Conservation (phyloP, 2,888 invertebrate species). For the Tetheella fluctuosa region DNA sequence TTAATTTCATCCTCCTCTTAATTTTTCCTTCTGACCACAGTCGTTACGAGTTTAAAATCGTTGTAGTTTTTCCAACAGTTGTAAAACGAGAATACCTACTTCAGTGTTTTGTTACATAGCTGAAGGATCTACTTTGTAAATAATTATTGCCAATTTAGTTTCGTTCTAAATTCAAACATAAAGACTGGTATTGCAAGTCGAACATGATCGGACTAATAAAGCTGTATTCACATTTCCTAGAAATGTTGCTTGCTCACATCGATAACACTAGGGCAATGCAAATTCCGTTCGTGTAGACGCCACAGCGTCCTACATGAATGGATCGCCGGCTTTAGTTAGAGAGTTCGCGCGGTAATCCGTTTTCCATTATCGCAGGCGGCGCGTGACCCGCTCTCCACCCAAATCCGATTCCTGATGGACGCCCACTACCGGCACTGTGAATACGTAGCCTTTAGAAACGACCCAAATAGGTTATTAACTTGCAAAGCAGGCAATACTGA, state of each 20-base stretch:
- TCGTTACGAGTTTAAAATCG: too few relatives aligned
- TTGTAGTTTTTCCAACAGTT: too few relatives aligned
- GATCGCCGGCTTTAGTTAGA: conserved; percentile 48
- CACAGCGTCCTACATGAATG: conserved; percentile 31
- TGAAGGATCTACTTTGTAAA: too few relatives aligned
- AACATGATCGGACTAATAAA: neutral
- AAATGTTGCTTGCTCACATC: conserved; percentile 11
- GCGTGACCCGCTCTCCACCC: conserved; percentile 41
- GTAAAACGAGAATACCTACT: too few relatives aligned
- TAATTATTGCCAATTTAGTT: too few relatives aligned
- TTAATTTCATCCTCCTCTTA: too few relatives aligned
- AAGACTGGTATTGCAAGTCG: neutral
- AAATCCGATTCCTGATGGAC: conserved; percentile 57
- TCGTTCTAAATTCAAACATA: too few relatives aligned
- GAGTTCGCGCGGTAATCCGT: conserved; percentile 58
- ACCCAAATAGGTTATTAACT: conserved; percentile 56
- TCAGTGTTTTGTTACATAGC: too few relatives aligned
- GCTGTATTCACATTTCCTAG: neutral
- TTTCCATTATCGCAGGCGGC: conserved; percentile 62
- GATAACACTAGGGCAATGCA: conserved; percentile 24
- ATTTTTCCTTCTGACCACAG: too few relatives aligned
- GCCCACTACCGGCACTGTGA: conserved; percentile 36
- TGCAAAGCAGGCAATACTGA: conserved; percentile 46
- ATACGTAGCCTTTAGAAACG: conserved; percentile 47
- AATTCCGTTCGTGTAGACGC: conserved; percentile 32